Evolutionary conservation across 2,113 vertebrate species (phyloP), one percentile per base, ranked within the genome.

Genomic region (Embiotoca jacksoni): DNA sequence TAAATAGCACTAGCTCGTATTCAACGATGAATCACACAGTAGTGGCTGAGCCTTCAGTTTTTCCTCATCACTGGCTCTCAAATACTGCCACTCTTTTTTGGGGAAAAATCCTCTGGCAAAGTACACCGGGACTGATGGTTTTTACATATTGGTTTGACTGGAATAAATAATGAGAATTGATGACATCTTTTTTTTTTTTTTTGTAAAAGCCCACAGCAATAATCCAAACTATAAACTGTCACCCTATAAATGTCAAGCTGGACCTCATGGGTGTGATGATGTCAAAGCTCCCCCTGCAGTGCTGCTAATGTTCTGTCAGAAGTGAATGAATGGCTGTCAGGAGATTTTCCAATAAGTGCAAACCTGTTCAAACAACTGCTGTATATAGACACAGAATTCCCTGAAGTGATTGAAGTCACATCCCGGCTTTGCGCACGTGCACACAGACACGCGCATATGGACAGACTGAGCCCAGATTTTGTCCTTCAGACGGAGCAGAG

Each of bases 401-500:
- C 75, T 49, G 1, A 69, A 60, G 75, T 81, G 75, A 78, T 76
- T 72, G 70, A 68, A 62, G 31, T 23, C 67, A 52, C 37, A 44
- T 57, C 47, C 52, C 47, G 15, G 47, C 71, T 56, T 80, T 13
- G 35, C 23, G 23, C 23, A 23, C 30, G 53, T 31, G 35, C 44
- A 54, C 13, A 59, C 7, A 47, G 37, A 1, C 55, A n/a, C 46
- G 55, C 36, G 33, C 49, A 69, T 13, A 46, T 47, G 64, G 54
- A 84, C 62, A 53, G 46, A 78, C 32, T 4, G 30, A 46, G 37
- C 54, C 65, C 55, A 75, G 78, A 61, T 59, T 81, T 59, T 66
- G 73, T 78, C 84, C 82, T 87, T 85, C 58, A 84, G 76, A 46
- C 72, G 2, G 57, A 75, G 31, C 64, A 61, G 52, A 35, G 63